Percentiles rank a stretch among this genome's conserved stretches.
Conservation (phyloP, 1,140 invertebrate species). For the Solen grandis region DNA sequence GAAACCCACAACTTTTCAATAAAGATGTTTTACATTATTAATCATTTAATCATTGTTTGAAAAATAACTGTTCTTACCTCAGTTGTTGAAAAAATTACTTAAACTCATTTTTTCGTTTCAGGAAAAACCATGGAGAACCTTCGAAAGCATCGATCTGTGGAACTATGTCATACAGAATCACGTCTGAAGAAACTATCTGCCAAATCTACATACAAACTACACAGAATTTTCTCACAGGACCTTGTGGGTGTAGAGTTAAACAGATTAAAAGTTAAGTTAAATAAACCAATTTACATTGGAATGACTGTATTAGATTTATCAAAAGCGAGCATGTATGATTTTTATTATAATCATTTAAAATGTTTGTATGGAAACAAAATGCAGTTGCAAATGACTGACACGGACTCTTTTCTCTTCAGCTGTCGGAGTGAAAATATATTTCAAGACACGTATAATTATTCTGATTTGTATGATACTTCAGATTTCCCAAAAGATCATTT, state of each 20-base stretch:
- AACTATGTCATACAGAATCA: constrained; percentile 23
- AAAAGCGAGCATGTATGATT: constrained; percentile 67
- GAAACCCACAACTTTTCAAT: background rate
- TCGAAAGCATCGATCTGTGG: constrained; percentile 16
- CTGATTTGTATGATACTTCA: constrained; percentile 58
- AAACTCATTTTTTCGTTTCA: background rate
- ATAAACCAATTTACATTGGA: constrained; percentile 48
- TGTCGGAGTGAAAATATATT: constrained; percentile 79
- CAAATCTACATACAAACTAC: constrained; percentile 33
- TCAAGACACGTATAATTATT: constrained; percentile 72
- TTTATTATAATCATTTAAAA: constrained; percentile 71
- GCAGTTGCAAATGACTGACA: constrained; percentile 78
- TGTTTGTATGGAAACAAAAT: constrained; percentile 69
- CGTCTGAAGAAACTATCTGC: constrained; percentile 17
- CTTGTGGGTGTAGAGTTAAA: constrained; percentile 41
- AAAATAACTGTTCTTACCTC: background rate
- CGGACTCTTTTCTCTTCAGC: constrained; percentile 80
- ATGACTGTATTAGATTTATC: constrained; percentile 45
- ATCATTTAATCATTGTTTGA: background rate
- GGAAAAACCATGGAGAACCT: constrained; percentile 44
- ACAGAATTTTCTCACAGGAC: constrained; percentile 35
- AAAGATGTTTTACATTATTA: background rate
- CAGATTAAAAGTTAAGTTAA: constrained; percentile 32
- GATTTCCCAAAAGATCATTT: too few relatives aligned
- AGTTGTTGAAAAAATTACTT: background rate